phyloP scores from a whole-genome alignment of 2,113 vertebrate species.

The Chaetura pelagica region DNA sequence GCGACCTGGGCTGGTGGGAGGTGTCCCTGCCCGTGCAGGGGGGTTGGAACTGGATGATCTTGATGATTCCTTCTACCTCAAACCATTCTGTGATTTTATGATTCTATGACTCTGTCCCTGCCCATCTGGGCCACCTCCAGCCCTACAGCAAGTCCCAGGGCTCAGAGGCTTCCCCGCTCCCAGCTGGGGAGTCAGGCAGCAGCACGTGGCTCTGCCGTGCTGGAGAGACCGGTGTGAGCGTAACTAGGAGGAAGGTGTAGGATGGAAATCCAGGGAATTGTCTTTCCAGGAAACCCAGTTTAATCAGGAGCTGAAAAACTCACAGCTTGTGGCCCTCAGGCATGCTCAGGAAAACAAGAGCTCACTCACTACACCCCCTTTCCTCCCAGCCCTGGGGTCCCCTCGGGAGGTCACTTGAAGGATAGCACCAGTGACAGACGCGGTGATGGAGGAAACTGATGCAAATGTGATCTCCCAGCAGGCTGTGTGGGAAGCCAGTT shows the following conservation, averaged over 20 bases:
- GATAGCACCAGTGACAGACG: background rate
- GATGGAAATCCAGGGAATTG: background rate
- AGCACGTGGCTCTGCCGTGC: accelerated
- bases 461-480: conserved; percentile 57
- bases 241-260: background rate
- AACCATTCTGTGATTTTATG: too few species aligned
- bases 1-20: too few species aligned
- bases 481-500: conserved; percentile 56
- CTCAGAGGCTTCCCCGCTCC: background rate
- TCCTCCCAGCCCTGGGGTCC: conserved; percentile 13
- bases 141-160: background rate
- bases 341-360: conserved; percentile 9
- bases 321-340: background rate
- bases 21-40: too few species aligned
- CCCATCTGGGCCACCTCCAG: background rate
- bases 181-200: accelerated
- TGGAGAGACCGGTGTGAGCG: accelerated
- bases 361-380: conserved; percentile 1
- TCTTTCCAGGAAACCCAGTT: conserved; percentile 38
- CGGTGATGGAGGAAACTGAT: conserved; percentile 54
- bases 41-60: too few species aligned
- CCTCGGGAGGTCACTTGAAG: background rate
- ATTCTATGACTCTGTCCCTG: background rate
- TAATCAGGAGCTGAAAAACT: background rate
- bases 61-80: too few species aligned